Conservation (phyloP, 1,140 invertebrate species). For the Trichonephila clavipes region DNA sequence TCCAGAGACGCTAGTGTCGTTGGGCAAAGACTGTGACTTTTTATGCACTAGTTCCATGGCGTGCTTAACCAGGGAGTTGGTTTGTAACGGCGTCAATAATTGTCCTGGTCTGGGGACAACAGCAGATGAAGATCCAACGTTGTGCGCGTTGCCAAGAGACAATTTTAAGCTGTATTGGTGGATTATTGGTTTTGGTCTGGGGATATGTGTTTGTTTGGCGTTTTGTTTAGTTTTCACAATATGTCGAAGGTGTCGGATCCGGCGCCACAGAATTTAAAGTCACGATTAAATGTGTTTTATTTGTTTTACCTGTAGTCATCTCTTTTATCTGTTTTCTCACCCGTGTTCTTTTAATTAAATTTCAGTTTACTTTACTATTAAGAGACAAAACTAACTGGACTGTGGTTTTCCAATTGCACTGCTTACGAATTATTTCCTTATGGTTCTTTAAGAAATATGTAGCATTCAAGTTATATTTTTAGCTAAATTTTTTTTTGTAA, state of each 20-base stretch:
- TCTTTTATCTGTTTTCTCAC: background rate
- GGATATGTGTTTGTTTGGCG: slow-evolving; percentile 51
- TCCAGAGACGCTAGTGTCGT: slow-evolving; percentile 72
- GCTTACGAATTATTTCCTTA: too few relatives aligned
- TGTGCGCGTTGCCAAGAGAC: slow-evolving; percentile 63
- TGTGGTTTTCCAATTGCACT: too few relatives aligned
- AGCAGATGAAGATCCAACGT: slow-evolving; percentile 62
- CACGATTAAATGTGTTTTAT: slow-evolving; percentile 27
- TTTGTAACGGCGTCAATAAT: slow-evolving; percentile 93
- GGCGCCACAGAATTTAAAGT: slow-evolving; percentile 69
- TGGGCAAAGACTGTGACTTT: slow-evolving; percentile 85
- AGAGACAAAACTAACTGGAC: too few relatives aligned
- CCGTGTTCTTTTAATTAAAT: background rate
- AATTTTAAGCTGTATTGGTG: slow-evolving; percentile 72
- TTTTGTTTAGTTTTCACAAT: slow-evolving; percentile 69
- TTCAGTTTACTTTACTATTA: background rate
- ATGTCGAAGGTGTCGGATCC: slow-evolving; percentile 49
- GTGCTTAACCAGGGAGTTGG: slow-evolving; percentile 89
- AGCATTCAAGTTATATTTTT: too few relatives aligned
- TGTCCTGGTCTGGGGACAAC: slow-evolving; percentile 84
- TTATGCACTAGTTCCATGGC: slow-evolving; percentile 89
- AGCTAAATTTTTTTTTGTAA: too few relatives aligned
- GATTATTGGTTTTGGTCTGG: slow-evolving; percentile 70
- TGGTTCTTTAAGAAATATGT: too few relatives aligned
- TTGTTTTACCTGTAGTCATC: background rate